These are phyloP conservation scores for Habroteleia sp. DNA, from an alignment of 2,888 invertebrate genomes.

Conservation along the genomic window DNA sequence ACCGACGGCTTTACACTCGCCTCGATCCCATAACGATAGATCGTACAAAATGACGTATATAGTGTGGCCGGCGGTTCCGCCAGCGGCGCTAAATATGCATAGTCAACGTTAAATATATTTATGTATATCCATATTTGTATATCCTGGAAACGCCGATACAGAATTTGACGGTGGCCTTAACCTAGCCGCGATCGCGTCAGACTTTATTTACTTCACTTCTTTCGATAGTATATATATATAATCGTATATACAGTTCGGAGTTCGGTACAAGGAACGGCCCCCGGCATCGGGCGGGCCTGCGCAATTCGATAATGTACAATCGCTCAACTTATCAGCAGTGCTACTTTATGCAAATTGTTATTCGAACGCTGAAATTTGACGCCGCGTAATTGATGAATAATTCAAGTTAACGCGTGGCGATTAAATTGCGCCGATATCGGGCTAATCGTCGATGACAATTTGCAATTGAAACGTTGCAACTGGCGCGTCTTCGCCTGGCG, in stretches of 20 bases:
- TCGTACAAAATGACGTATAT: constrained; percentile 50
- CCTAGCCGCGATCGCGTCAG: constrained; percentile 20
- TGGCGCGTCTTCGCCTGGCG: too few relatives aligned
- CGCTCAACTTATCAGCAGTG: constrained; percentile 27
- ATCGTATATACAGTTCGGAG: constrained; percentile 27
- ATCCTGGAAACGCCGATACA: too few relatives aligned
- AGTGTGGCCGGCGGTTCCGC: constrained; percentile 4
- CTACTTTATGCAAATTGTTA: constrained; percentile 44
- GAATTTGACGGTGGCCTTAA: constrained; percentile 35
- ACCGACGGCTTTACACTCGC: constrained; percentile 4
- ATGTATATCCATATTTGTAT: too few relatives aligned
- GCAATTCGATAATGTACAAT: constrained; percentile 32
- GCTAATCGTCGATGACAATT: constrained; percentile 30
- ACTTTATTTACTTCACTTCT: constrained; percentile 24
- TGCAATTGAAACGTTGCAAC: constrained; percentile 40
- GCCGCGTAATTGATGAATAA: constrained; percentile 36
- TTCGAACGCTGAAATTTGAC: constrained; percentile 39
- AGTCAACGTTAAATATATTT: constrained; percentile 1
- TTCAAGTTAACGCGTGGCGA: constrained; percentile 37
- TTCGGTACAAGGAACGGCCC: constrained; percentile 23
- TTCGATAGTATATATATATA: too few relatives aligned
- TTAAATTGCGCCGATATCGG: constrained; percentile 35
- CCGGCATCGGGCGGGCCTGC: neutral
- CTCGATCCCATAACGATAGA: constrained; percentile 23
- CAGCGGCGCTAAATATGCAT: constrained; percentile 25